Conservation (phyloP, 2,113 vertebrate genomes). For the Cinclus cinclus region DNA sequence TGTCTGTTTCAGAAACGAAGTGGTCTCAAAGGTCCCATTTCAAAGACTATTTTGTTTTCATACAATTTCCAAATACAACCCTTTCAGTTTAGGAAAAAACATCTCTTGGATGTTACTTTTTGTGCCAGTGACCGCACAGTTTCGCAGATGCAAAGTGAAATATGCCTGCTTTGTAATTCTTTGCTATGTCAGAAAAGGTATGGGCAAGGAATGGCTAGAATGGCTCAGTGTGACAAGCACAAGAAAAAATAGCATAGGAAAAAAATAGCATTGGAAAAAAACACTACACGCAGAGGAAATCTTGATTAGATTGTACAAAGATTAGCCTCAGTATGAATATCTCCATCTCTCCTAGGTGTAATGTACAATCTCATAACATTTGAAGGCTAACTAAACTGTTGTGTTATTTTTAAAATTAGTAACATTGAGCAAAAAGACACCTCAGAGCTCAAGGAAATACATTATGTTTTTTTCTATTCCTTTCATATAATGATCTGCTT, state of each 20-base stretch:
- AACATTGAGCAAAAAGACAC: neutral
- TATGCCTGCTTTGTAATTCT: neutral
- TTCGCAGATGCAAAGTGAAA: neutral
- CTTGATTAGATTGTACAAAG: neutral
- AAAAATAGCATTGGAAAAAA: neutral
- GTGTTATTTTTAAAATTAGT: neutral
- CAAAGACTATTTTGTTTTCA: neutral
- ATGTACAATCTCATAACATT: neutral
- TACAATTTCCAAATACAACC: neutral
- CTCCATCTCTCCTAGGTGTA: neutral
- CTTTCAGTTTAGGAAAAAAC: neutral
- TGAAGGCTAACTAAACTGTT: neutral
- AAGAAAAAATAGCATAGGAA: accelerated
- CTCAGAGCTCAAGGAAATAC: neutral
- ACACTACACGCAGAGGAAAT: neutral
- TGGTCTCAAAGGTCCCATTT: neutral
- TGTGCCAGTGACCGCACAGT: neutral
- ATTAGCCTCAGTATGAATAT: neutral
- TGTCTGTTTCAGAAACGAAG: neutral
- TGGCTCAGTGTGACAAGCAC: neutral
- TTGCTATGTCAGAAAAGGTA: neutral
- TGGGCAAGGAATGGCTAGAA: neutral
- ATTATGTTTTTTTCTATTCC: neutral
- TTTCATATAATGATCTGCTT: neutral
- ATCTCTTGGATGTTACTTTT: neutral